Percentiles rank a stretch among this genome's conserved stretches.
Evolutionary conservation across 2,888 invertebrate species (phyloP).

Genomic region (Phoenoteleia sp.): DNA sequence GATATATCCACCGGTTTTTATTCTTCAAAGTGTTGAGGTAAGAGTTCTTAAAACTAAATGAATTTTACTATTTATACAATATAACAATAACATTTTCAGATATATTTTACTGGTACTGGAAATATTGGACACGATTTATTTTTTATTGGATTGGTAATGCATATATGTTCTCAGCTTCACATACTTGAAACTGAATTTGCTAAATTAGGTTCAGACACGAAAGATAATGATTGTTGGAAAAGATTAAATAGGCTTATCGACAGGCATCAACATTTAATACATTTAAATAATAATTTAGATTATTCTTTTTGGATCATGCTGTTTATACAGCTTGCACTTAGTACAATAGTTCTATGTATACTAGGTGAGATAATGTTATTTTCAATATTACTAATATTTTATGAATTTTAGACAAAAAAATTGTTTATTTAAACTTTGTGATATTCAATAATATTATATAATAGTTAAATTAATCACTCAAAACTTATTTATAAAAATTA

Average conservation of each 20-base stretch:
- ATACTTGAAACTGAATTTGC: slow-evolving; percentile 76
- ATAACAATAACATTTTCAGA: slow-evolving; percentile 46
- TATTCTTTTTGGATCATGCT: slow-evolving; percentile 69
- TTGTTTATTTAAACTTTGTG: too few species aligned
- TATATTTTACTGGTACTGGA: slow-evolving; percentile 52
- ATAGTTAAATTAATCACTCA: too few species aligned
- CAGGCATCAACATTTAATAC: slow-evolving; percentile 74
- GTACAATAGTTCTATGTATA: slow-evolving; percentile 63
- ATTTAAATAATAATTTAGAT: slow-evolving; percentile 65
- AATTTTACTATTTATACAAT: too few species aligned
- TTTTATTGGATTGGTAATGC: slow-evolving; percentile 81
- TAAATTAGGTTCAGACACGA: slow-evolving; percentile 39
- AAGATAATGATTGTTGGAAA: not conserved
- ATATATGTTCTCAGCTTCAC: slow-evolving; percentile 83
- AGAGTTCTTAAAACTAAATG: too few species aligned
- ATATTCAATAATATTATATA: too few species aligned
- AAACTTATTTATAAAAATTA: too few species aligned
- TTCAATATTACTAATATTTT: too few species aligned
- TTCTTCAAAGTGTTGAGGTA: slow-evolving; percentile 29
- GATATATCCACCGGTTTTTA: slow-evolving; percentile 41
- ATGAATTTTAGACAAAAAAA: too few species aligned
- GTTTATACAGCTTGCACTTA: slow-evolving; percentile 69
- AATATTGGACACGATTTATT: slow-evolving; percentile 80
- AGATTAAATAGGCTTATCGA: slow-evolving; percentile 39
- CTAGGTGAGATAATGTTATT: too few species aligned